Conservation (phyloP, 2,888 invertebrate genomes). For the Reticulitermes lucifugus region DNA sequence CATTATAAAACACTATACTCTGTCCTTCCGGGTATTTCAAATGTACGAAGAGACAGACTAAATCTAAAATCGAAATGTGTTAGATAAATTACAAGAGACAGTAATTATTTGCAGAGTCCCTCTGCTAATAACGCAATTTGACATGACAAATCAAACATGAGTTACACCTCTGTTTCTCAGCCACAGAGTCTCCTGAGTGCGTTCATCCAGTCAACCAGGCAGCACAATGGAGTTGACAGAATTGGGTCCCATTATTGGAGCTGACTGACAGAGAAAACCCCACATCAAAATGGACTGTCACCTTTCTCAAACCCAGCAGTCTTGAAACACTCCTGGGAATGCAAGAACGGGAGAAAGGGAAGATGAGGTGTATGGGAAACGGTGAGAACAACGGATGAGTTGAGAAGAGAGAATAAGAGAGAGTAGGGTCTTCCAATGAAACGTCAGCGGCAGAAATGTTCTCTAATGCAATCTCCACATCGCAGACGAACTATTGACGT, state of each 20-base stretch:
- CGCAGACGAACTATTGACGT: constrained; percentile 47
- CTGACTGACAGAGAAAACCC: constrained; percentile 46
- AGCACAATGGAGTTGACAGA: constrained; percentile 40
- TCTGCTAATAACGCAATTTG: background rate
- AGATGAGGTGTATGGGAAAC: constrained; percentile 16
- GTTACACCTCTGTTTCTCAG: constrained; percentile 2
- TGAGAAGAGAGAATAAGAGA: constrained; percentile 29
- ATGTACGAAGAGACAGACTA: too few species aligned
- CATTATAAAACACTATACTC: too few species aligned
- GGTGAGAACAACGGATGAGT: constrained; percentile 20
- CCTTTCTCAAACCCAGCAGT: constrained; percentile 40
- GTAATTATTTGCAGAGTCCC: constrained; percentile 15
- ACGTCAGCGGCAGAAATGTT: constrained; percentile 49
- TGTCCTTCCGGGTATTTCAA: too few species aligned
- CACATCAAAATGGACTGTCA: constrained; percentile 49
- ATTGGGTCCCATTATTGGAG: constrained; percentile 46
- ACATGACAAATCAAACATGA: background rate
- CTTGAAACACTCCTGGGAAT: constrained; percentile 41
- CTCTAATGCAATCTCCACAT: constrained; percentile 47
- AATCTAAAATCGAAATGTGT: background rate
- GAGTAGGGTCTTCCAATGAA: constrained; percentile 41
- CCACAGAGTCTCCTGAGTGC: background rate
- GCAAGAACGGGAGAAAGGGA: background rate
- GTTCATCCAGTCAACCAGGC: constrained; percentile 25
- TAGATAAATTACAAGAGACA: background rate